Evolutionary conservation across 1,140 invertebrate species (phyloP).

Genomic region (Chrysopa pallens): DNA sequence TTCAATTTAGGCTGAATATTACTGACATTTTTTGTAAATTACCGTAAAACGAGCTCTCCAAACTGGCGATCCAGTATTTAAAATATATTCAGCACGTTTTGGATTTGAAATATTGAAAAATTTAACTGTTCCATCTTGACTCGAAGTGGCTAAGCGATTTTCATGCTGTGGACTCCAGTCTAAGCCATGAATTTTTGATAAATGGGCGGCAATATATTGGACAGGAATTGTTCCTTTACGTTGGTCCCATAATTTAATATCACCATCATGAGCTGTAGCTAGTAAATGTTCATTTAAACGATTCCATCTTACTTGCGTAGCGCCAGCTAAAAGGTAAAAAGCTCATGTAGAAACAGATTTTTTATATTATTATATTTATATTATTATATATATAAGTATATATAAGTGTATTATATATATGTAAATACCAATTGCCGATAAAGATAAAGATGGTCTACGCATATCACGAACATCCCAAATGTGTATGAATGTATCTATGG

Average conservation of each 20-base stretch:
- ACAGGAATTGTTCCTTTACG: conserved; percentile 71
- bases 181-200: conserved; percentile 81
- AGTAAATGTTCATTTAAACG: conserved; percentile 62
- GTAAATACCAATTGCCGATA: conserved; percentile 54
- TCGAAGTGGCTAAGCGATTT: conserved; percentile 76
- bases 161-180: conserved; percentile 82
- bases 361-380: conserved; percentile 1
- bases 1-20: conserved; percentile 4
- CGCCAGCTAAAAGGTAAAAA: conserved; percentile 45
- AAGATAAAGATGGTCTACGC: conserved; percentile 56
- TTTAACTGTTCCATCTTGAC: conserved; percentile 88
- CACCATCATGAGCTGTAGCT: conserved; percentile 88
- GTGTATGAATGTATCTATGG: conserved; percentile 83
- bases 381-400: conserved; percentile 15
- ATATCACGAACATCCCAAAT: conserved; percentile 84
- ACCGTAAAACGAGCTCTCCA: conserved; percentile 85
- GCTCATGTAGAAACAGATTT: neutral
- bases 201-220: conserved; percentile 85
- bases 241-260: conserved; percentile 89
- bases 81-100: conserved; percentile 57
- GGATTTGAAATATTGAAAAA: conserved; percentile 84
- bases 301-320: conserved; percentile 89
- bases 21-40: conserved; percentile 9
- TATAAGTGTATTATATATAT: conserved; percentile 9
- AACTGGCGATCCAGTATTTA: conserved; percentile 73